These are phyloP conservation scores for Cheilosia pagana DNA, from an alignment of 2,888 invertebrate genomes.

Conservation along the genomic window DNA sequence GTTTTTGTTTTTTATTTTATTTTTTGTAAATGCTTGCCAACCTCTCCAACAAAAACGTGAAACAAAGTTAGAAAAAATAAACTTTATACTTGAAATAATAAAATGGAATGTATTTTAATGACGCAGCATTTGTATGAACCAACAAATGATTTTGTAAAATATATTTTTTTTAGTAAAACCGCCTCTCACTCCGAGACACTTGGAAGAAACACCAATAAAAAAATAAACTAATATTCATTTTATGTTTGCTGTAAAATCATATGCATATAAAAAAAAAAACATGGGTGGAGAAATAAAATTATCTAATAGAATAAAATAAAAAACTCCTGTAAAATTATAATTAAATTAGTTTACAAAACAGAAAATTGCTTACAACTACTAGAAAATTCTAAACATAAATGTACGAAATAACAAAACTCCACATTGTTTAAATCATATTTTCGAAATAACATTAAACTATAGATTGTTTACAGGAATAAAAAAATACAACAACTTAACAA, in stretches of 20 bases:
- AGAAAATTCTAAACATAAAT: slow-evolving; percentile 61
- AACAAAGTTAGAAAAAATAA: slow-evolving; percentile 12
- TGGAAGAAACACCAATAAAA: slow-evolving; percentile 62
- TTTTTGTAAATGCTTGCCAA: slow-evolving; percentile 52
- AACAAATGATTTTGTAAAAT: slow-evolving; percentile 39
- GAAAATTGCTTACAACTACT: slow-evolving; percentile 49
- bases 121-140: slow-evolving; percentile 65
- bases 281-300: slow-evolving; percentile 78
- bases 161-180: neutral
- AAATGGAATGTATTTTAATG: slow-evolving; percentile 42
- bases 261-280: slow-evolving; percentile 66
- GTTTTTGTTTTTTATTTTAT: neutral
- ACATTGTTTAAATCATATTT: slow-evolving; percentile 76
- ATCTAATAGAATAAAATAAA: slow-evolving; percentile 57
- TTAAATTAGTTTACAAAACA: slow-evolving; percentile 67
- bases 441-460: slow-evolving; percentile 83
- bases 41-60: slow-evolving; percentile 48
- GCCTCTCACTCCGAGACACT: neutral
- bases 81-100: slow-evolving; percentile 19
- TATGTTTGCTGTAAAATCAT: slow-evolving; percentile 45
- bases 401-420: slow-evolving; percentile 47
- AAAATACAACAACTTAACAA: slow-evolving; percentile 42
- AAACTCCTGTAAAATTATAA: slow-evolving; percentile 64
- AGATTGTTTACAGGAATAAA: slow-evolving; percentile 36
- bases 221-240: slow-evolving; percentile 69